Conservation (phyloP, 2,113 vertebrate genomes). For the Rhabdomys dilectus region DNA sequence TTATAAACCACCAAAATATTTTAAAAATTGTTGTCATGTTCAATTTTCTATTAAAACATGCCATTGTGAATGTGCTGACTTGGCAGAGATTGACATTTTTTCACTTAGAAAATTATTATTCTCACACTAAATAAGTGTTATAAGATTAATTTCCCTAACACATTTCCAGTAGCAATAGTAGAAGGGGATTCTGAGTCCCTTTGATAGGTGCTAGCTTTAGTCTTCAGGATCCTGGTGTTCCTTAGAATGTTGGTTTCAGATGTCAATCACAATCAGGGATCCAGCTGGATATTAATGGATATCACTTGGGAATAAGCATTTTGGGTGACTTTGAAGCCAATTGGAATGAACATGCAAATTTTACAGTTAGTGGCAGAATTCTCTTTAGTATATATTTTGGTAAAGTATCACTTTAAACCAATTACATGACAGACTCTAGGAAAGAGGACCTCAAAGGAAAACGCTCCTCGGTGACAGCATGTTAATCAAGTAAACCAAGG, state of each 20-base stretch:
- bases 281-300: constrained; percentile 71
- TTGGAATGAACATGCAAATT: constrained; percentile 76
- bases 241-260: constrained; percentile 69
- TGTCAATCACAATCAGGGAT: constrained; percentile 68
- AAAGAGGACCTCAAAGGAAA: constrained; percentile 75
- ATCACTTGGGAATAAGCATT: constrained; percentile 64
- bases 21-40: constrained; percentile 15
- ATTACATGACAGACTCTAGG: constrained; percentile 73
- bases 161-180: constrained; percentile 57
- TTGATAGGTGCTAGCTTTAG: constrained; percentile 70
- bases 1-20: neutral
- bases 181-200: constrained; percentile 54
- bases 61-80: constrained; percentile 43
- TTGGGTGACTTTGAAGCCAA: constrained; percentile 73
- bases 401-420: constrained; percentile 70
- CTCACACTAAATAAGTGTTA: constrained; percentile 61
- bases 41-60: constrained; percentile 25
- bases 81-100: constrained; percentile 31
- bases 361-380: constrained; percentile 72
- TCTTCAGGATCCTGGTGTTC: constrained; percentile 57
- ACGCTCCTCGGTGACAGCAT: constrained; percentile 45
- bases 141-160: constrained; percentile 72
- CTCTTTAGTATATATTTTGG: constrained; percentile 72
- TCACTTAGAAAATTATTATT: constrained; percentile 56
- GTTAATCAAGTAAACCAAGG: constrained; percentile 79